Evolutionary conservation across 2,888 invertebrate species (phyloP).

Genomic region (Drosophila pegasa): DNA sequence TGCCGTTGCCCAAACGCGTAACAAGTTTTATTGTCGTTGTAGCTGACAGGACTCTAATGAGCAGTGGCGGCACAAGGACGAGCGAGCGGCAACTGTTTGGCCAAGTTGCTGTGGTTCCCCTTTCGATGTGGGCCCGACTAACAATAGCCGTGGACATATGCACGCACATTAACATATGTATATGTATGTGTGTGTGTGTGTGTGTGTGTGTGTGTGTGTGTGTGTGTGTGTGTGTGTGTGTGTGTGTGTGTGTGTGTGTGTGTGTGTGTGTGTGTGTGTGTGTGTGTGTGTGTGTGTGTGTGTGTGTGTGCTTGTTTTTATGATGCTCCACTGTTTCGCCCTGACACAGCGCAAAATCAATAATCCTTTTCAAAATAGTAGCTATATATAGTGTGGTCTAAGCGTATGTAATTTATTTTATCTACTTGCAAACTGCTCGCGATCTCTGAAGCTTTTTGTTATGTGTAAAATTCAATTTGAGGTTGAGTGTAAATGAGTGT

Average conservation of each 20-base stretch:
- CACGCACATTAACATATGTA: constrained; percentile 5
- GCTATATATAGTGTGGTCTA: constrained; percentile 7
- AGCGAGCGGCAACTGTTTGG: constrained; percentile 40
- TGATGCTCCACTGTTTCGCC: constrained; percentile 15
- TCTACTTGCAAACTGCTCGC: constrained; percentile 43
- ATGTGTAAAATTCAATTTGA: constrained; percentile 69
- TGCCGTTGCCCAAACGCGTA: constrained; percentile 30
- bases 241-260: background rate
- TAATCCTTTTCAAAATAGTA: constrained; percentile 56
- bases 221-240: background rate
- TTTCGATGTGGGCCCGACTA: constrained; percentile 18
- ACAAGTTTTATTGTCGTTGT: constrained; percentile 40
- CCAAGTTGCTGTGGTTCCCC: constrained; percentile 30
- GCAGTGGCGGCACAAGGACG: constrained; percentile 18
- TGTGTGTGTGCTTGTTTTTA: constrained; percentile 5
- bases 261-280: background rate
- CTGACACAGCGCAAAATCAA: constrained; percentile 56
- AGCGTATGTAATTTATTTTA: constrained; percentile 47
- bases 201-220: background rate
- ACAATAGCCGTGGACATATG: constrained; percentile 31
- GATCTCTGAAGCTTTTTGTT: constrained; percentile 55
- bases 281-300: no score
- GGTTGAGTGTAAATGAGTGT: constrained; percentile 45
- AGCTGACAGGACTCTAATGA: constrained; percentile 51
- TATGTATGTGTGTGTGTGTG: background rate